Percentiles rank a stretch among this genome's conserved stretches.
phyloP scores from a whole-genome alignment of 2,888 invertebrate species.

The Bugula neritina region DNA sequence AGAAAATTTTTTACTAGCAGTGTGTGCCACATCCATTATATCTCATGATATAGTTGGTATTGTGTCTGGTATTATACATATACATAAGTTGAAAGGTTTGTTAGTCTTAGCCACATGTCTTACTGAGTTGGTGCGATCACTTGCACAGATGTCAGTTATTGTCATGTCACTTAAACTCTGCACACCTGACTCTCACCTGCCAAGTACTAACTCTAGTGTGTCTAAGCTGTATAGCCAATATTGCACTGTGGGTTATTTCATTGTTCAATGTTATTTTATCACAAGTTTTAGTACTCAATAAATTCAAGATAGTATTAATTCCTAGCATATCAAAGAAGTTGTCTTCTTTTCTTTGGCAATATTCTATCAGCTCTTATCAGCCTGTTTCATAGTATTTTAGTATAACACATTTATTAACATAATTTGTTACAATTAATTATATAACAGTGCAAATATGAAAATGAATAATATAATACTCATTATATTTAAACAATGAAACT shows the following conservation, averaged over 20 bases:
- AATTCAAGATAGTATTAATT: slow-evolving; percentile 83
- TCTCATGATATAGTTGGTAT: slow-evolving; percentile 86
- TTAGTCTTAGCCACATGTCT: slow-evolving; percentile 84
- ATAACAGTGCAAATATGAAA: too few species aligned
- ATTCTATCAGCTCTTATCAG: slow-evolving; percentile 87
- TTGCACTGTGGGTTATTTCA: slow-evolving; percentile 93
- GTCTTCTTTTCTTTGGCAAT: slow-evolving; percentile 88
- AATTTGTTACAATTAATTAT: too few species aligned
- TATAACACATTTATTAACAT: slow-evolving; percentile 88
- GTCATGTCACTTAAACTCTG: slow-evolving; percentile 83
- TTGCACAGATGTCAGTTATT: slow-evolving; percentile 87
- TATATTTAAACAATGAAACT: too few species aligned
- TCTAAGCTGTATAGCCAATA: slow-evolving; percentile 83
- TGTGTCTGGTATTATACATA: too few species aligned
- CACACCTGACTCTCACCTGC: slow-evolving; percentile 62
- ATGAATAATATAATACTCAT: too few species aligned
- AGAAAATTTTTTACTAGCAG: slow-evolving; percentile 64
- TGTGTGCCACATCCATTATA: slow-evolving; percentile 86
- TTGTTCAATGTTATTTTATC: slow-evolving; percentile 92
- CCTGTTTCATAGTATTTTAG: slow-evolving; percentile 93
- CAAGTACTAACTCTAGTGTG: not conserved
- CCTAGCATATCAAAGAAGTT: slow-evolving; percentile 88
- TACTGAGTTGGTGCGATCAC: slow-evolving; percentile 80
- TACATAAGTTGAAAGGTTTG: slow-evolving; percentile 72
- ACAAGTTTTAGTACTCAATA: slow-evolving; percentile 83